Conservation (phyloP, 2,888 invertebrate genomes). For the Odiellus spinosus region DNA sequence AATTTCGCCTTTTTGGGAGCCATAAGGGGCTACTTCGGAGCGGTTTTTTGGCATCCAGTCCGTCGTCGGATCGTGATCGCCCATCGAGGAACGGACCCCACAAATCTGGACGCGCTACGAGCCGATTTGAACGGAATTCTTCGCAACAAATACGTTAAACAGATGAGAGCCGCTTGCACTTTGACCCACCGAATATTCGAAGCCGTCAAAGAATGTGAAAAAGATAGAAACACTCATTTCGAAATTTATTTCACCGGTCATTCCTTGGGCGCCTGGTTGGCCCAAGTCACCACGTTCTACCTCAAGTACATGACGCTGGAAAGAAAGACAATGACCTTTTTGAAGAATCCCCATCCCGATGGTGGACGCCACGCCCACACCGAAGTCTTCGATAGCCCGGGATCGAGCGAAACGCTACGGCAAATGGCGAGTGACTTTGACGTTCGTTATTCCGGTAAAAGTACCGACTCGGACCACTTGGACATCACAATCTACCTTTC, state of each 20-base stretch:
- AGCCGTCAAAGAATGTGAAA: not conserved
- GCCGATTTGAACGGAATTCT: not conserved
- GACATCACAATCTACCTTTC: too few species aligned
- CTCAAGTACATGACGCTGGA: not conserved
- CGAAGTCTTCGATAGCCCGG: constrained; percentile 1
- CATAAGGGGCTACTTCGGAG: not conserved
- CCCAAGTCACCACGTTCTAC: not conserved
- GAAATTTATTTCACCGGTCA: constrained; percentile 1
- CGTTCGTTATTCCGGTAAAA: too few species aligned
- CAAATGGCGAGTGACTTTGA: not conserved
- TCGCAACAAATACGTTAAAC: not conserved
- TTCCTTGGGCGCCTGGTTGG: constrained; percentile 1
- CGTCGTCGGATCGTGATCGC: not conserved
- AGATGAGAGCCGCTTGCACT: constrained; percentile 2
- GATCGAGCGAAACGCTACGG: not conserved
- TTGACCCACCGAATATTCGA: not conserved
- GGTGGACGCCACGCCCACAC: not conserved
- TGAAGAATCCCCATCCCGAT: not conserved
- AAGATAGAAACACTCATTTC: not conserved
- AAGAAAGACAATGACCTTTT: too few species aligned
- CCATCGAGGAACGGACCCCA: not conserved
- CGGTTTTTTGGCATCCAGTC: constrained; percentile 1
- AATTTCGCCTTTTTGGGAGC: too few species aligned
- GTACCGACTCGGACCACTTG: too few species aligned
- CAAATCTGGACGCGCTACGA: not conserved